Evolutionary conservation across 2,113 vertebrate species (phyloP).

Genomic region (Phaethornis superciliosus): DNA sequence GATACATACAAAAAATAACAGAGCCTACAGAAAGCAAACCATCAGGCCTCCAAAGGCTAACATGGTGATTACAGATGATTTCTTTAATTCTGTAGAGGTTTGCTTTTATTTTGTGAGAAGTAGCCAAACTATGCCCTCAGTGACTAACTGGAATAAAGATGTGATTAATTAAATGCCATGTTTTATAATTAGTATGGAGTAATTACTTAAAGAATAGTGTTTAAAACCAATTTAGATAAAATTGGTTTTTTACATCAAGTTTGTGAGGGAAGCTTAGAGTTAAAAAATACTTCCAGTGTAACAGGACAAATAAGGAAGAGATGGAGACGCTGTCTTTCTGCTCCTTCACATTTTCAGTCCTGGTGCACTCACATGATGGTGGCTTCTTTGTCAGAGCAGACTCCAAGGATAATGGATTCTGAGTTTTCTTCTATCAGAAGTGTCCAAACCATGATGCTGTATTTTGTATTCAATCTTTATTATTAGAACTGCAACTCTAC

Average conservation of each 20-base stretch:
- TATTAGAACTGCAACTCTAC: background rate
- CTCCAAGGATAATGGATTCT: rapidly evolving
- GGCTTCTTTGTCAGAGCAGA: background rate
- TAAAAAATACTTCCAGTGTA: background rate
- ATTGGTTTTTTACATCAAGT: background rate
- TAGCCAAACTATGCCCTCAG: background rate
- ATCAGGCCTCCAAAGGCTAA: background rate
- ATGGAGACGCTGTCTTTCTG: background rate
- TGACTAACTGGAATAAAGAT: background rate
- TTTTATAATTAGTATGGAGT: background rate
- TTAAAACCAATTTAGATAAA: background rate
- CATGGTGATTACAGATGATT: background rate
- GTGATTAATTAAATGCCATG: background rate
- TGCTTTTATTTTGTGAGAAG: background rate
- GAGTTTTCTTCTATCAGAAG: background rate
- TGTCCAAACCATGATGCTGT: background rate
- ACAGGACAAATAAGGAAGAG: background rate
- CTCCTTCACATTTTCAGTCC: background rate
- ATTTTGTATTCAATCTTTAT: background rate
- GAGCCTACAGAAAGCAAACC: background rate
- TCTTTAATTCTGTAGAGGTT: background rate
- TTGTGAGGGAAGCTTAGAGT: background rate
- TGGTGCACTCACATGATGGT: rapidly evolving
- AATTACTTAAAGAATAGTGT: slow-evolving; percentile 3
- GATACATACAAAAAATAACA: background rate